Evolutionary conservation across 2,888 invertebrate species (phyloP).

Genomic region (Pandemis cinnamomeana): DNA sequence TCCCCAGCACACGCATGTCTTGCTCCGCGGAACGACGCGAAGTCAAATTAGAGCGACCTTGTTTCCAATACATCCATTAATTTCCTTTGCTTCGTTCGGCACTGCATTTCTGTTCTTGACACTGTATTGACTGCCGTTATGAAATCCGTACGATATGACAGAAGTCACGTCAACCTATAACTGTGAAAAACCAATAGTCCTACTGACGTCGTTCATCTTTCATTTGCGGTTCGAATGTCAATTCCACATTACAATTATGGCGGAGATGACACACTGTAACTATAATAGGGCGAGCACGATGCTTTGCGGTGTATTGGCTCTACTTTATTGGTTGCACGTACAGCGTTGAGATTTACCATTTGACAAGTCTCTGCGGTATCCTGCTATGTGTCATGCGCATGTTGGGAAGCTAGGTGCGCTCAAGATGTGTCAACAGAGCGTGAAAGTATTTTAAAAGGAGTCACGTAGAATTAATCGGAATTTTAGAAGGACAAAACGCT

Average conservation of each 20-base stretch:
- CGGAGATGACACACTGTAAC: background rate
- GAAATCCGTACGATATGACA: background rate
- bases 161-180: constrained; percentile 26
- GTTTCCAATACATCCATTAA: no score
- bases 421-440: constrained; percentile 19
- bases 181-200: constrained; percentile 18
- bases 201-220: constrained; percentile 2
- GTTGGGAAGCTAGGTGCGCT: background rate
- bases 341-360: constrained; percentile 33
- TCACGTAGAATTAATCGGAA: no score
- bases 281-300: constrained; percentile 1
- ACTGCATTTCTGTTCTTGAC: no score
- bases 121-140: background rate
- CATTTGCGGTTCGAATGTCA: constrained; percentile 20
- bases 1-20: no score
- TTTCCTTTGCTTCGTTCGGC: no score
- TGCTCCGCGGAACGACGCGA: no score
- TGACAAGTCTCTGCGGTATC: constrained; percentile 20
- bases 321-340: constrained; percentile 23
- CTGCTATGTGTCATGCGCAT: constrained; percentile 31
- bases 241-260: constrained; percentile 5
- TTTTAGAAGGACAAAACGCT: no score
- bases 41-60: no score
- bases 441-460: background rate
- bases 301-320: background rate